Percentiles rank a stretch among this genome's conserved stretches.
These are phyloP conservation scores for Andrena marginata DNA, from an alignment of 2,888 invertebrate genomes.

Conservation along the genomic window DNA sequence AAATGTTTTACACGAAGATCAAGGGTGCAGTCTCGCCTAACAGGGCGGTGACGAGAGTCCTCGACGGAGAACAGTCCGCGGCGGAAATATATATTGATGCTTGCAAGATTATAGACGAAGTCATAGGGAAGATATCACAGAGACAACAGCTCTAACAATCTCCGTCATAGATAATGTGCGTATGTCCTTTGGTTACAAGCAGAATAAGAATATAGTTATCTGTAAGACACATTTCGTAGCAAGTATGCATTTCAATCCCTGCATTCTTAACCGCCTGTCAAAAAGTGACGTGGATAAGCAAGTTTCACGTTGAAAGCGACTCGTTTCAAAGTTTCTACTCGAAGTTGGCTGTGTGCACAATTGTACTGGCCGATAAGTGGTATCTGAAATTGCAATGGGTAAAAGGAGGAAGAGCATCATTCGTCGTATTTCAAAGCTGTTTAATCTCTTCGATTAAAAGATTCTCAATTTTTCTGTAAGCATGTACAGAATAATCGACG, in stretches of 20 bases:
- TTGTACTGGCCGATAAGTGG: not conserved
- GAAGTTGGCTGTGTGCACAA: not conserved
- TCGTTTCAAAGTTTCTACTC: not conserved
- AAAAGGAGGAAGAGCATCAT: not conserved
- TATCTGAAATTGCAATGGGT: slow-evolving; percentile 22
- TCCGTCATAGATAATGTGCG: not conserved
- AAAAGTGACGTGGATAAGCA: no score
- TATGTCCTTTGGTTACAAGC: not conserved
- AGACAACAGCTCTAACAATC: not conserved
- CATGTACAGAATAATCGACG: slow-evolving; percentile 67
- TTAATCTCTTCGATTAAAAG: slow-evolving; percentile 52
- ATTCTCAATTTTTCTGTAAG: slow-evolving; percentile 63
- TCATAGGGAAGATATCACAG: not conserved
- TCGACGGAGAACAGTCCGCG: slow-evolving; percentile 14
- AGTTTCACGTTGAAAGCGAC: not conserved
- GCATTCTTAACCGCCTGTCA: not conserved
- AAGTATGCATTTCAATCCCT: not conserved
- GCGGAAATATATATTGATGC: slow-evolving; percentile 4
- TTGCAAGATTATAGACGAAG: slow-evolving; percentile 12
- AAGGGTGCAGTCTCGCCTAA: slow-evolving; percentile 23
- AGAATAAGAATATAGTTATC: not conserved
- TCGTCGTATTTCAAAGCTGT: slow-evolving; percentile 32
- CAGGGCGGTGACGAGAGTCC: slow-evolving; percentile 8
- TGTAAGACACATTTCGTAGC: not conserved
- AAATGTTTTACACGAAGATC: slow-evolving; percentile 15